phyloP scores from a whole-genome alignment of 1,140 invertebrate species.

The Cyphomyrmex costatus region DNA sequence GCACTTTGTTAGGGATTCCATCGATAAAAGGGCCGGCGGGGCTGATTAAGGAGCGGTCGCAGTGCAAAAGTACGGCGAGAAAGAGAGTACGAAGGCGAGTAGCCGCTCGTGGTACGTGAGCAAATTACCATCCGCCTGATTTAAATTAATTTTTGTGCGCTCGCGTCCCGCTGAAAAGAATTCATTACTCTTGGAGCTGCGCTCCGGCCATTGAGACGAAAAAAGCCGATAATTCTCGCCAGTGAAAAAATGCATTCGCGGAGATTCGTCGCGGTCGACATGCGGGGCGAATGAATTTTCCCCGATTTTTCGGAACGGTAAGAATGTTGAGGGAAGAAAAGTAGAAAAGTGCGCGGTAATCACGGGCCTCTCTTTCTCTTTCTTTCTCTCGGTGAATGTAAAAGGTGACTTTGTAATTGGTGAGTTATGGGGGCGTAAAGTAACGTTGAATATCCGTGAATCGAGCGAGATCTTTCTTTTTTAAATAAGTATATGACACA shows the following conservation, averaged over 20 bases:
- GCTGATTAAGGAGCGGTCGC: constrained; percentile 60
- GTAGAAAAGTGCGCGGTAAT: constrained; percentile 42
- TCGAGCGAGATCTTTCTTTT: neutral
- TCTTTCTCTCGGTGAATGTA: neutral
- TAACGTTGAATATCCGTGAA: constrained; percentile 15
- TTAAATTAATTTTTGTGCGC: constrained; percentile 65
- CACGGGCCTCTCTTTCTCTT: neutral
- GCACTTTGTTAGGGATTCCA: constrained; percentile 56
- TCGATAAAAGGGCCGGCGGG: constrained; percentile 56
- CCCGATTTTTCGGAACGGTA: constrained; percentile 41
- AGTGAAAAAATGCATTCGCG: constrained; percentile 56
- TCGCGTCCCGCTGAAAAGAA: constrained; percentile 54
- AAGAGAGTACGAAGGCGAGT: constrained; percentile 31
- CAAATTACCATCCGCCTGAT: constrained; percentile 60
- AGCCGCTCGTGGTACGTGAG: constrained; percentile 49
- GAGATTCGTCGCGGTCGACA: constrained; percentile 28
- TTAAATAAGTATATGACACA: neutral
- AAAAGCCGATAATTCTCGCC: constrained; percentile 66
- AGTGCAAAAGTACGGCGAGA: constrained; percentile 36
- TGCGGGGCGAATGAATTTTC: constrained; percentile 30
- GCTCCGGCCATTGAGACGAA: constrained; percentile 51
- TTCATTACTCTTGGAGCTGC: constrained; percentile 39
- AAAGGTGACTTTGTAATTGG: neutral
- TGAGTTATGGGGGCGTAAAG: constrained; percentile 16
- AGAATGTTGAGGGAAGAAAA: constrained; percentile 29